Evolutionary conservation across 92 coral and sea anemone species (phyloP).

Genomic region (Blastomussa wellsi): DNA sequence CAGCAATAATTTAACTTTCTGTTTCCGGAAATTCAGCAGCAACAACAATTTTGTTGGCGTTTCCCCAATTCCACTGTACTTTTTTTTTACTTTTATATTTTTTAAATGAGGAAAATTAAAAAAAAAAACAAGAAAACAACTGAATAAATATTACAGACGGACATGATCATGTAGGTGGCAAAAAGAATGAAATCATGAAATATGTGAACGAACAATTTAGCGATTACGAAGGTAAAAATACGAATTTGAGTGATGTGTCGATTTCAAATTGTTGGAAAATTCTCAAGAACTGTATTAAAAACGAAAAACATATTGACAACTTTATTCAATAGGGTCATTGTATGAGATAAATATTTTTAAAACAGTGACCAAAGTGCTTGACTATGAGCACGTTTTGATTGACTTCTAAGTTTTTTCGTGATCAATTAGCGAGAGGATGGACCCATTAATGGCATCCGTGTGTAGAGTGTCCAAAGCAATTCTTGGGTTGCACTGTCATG

Average conservation of each 20-base stretch:
- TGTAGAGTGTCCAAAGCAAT: too few relatives aligned
- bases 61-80: too few relatives aligned
- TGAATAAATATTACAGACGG: neutral
- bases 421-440: too few relatives aligned
- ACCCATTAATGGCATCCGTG: too few relatives aligned
- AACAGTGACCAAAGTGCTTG: too few relatives aligned
- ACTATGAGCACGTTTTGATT: too few relatives aligned
- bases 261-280: neutral
- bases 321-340: neutral
- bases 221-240: neutral
- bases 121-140: neutral
- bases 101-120: neutral
- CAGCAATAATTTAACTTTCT: neutral
- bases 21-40: neutral
- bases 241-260: neutral
- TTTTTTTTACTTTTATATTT: too few relatives aligned
- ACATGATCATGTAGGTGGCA: neutral
- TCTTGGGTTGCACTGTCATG: too few relatives aligned
- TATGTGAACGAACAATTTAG: neutral
- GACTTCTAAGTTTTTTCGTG: too few relatives aligned
- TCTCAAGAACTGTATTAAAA: neutral
- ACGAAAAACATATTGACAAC: neutral
- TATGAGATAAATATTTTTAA: neutral
- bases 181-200: neutral
- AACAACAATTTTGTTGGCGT: too few relatives aligned